Conservation (phyloP, 2,888 invertebrate genomes). For the Aspidiotus destructor region DNA sequence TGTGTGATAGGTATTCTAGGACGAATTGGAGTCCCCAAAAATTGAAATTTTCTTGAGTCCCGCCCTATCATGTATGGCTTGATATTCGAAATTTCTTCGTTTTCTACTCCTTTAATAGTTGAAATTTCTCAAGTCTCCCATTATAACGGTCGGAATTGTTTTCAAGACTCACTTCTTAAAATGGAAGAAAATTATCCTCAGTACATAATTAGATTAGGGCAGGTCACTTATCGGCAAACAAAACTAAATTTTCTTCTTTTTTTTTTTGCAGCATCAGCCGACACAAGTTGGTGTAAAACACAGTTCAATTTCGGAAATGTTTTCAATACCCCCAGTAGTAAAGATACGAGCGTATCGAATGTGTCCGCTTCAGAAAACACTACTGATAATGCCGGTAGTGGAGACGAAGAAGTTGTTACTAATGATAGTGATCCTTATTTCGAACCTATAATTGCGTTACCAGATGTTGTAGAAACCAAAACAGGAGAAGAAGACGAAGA, state of each 20-base stretch:
- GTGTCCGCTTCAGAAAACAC: constrained; percentile 16
- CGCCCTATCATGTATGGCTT: no score
- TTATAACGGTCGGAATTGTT: no score
- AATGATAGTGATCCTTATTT: constrained; percentile 76
- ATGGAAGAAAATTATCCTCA: no score
- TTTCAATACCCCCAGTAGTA: background rate
- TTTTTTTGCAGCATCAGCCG: background rate
- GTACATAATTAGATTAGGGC: no score
- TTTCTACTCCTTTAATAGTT: no score
- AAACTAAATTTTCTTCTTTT: background rate
- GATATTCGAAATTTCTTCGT: no score
- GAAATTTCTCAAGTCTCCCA: no score
- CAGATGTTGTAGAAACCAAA: constrained; percentile 70
- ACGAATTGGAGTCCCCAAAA: no score
- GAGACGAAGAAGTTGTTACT: constrained; percentile 41
- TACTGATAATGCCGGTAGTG: constrained; percentile 39
- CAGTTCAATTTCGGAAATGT: constrained; percentile 6
- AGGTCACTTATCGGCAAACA: no score
- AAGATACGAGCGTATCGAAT: constrained; percentile 3
- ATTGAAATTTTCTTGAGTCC: no score
- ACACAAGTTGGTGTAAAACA: background rate
- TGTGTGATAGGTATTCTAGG: no score
- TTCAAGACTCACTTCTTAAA: no score
- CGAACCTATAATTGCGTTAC: constrained; percentile 80
- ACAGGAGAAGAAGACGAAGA: constrained; percentile 90